Percentiles rank a stretch among this genome's conserved stretches.
Conservation (phyloP, 2,888 invertebrate genomes). For the Metallyticus violacea region DNA sequence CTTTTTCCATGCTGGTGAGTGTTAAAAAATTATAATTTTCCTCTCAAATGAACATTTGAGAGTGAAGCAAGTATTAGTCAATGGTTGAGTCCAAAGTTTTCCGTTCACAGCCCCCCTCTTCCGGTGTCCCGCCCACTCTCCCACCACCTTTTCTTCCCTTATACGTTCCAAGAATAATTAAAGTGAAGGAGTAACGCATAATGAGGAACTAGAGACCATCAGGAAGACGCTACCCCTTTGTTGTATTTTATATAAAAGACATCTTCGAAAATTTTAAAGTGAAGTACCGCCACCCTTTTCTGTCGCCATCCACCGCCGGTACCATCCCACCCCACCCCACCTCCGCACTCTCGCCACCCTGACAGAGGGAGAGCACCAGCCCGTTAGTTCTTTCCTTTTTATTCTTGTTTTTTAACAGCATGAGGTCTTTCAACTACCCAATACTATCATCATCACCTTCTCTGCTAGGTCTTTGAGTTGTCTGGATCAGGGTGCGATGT, state of each 20-base stretch:
- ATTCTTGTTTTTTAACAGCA: no score
- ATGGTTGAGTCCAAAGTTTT: conserved; percentile 19
- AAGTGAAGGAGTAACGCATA: conserved; percentile 30
- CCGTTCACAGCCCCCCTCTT: conserved; percentile 10
- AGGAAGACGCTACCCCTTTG: conserved; percentile 26
- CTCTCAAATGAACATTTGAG: conserved; percentile 19
- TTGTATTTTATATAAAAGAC: conserved; percentile 30
- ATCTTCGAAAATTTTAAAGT: conserved; percentile 28
- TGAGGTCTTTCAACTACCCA: background rate
- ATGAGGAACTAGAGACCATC: conserved; percentile 21
- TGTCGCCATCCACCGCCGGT: background rate
- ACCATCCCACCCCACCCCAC: no score
- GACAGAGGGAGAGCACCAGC: no score
- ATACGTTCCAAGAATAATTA: conserved; percentile 31
- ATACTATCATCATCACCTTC: background rate
- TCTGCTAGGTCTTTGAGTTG: background rate
- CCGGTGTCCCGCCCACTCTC: background rate
- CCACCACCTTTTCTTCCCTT: conserved; percentile 19
- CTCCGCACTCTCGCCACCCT: no score
- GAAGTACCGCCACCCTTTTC: background rate
- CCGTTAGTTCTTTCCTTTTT: no score
- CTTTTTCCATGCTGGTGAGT: background rate
- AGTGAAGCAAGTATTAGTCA: conserved; percentile 12
- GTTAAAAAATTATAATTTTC: background rate
- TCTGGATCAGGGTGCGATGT: background rate